Percentiles rank a stretch among this genome's conserved stretches.
Conservation (phyloP, 2,888 invertebrate species). For the Adelognathus sp. region DNA sequence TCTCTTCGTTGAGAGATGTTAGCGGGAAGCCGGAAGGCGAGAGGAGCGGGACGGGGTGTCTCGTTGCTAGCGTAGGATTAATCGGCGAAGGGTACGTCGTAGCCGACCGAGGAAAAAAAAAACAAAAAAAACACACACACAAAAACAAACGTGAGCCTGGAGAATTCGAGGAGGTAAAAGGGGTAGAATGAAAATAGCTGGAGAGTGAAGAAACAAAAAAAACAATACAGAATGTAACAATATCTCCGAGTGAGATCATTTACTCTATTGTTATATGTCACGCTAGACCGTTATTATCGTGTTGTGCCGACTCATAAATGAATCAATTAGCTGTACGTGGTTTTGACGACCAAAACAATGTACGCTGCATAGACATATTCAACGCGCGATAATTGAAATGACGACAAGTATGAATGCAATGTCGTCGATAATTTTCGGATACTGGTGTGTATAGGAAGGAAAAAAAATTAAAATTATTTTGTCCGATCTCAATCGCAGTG, state of each 20-base stretch:
- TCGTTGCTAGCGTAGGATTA: constrained; percentile 50
- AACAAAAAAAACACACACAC: too few species aligned
- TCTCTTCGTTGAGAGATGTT: constrained; percentile 48
- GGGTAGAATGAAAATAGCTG: constrained; percentile 36
- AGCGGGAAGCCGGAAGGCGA: constrained; percentile 21
- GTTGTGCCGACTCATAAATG: neutral
- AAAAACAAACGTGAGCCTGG: constrained; percentile 14
- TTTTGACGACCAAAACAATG: neutral
- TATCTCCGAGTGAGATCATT: constrained; percentile 5
- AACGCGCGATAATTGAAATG: neutral
- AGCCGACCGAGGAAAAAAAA: constrained; percentile 28
- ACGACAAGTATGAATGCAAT: neutral
- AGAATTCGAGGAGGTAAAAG: constrained; percentile 37
- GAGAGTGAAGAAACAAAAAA: constrained; percentile 12
- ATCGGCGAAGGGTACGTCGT: constrained; percentile 61
- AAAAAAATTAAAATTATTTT: constrained; percentile 16
- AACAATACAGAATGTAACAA: neutral
- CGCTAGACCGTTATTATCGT: constrained; percentile 4
- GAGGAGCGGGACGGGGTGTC: neutral
- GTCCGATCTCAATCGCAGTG: constrained; percentile 1
- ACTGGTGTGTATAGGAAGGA: neutral
- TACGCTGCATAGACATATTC: constrained; percentile 4
- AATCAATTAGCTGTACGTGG: neutral
- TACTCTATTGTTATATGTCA: neutral
- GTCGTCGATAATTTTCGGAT: neutral